Percentiles rank a stretch among this genome's conserved stretches.
phyloP scores from a whole-genome alignment of 2,888 invertebrate species.

The Ornithoptera alexandrae region DNA sequence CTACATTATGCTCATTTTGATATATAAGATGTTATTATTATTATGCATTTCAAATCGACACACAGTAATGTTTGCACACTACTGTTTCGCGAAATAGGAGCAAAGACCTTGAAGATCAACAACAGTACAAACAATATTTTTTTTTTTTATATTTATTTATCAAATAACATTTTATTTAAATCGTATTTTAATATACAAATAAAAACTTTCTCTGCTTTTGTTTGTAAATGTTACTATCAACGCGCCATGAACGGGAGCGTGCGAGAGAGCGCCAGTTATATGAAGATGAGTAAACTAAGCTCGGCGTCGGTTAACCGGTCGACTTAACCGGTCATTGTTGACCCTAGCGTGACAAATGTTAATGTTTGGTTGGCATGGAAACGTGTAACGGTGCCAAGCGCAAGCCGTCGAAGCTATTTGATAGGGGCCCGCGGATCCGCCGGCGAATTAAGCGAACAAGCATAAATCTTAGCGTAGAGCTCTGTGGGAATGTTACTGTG shows the following conservation, averaged over 20 bases:
- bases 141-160: no score
- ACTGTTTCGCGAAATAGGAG: no score
- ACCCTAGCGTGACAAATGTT: constrained; percentile 43
- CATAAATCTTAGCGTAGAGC: constrained; percentile 7
- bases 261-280: constrained; percentile 21
- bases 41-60: no score
- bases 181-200: no score
- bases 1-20: no score
- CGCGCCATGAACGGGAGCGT: constrained; percentile 20
- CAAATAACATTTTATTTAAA: no score
- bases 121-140: no score
- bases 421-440: constrained; percentile 8
- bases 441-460: constrained; percentile 9
- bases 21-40: no score
- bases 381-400: constrained; percentile 28
- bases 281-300: constrained; percentile 31
- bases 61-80: no score
- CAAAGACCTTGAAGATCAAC: no score
- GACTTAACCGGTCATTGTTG: constrained; percentile 42
- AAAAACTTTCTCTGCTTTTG: no score
- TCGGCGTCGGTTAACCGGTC: constrained; percentile 37
- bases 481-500: constrained; percentile 18
- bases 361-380: constrained; percentile 45
- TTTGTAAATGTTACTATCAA: no score
- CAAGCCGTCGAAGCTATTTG: constrained; percentile 12